These are phyloP conservation scores for Acholoe squamosa DNA, from an alignment of 2,888 invertebrate species.

Conservation along the genomic window DNA sequence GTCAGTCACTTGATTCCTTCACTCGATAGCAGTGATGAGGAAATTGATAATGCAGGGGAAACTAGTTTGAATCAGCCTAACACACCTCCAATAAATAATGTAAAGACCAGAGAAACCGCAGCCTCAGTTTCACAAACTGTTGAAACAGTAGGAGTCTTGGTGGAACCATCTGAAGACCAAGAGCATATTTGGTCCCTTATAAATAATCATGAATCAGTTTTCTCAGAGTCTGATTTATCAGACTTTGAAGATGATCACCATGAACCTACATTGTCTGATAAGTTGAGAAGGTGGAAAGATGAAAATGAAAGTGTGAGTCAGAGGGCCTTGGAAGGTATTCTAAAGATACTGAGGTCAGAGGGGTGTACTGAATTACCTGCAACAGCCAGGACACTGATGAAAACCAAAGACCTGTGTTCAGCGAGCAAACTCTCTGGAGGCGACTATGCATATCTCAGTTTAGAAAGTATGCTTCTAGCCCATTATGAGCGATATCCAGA, in stretches of 20 bases:
- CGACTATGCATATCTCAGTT: constrained; percentile 6
- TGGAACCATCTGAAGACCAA: too few relatives aligned
- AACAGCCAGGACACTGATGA: constrained; percentile 52
- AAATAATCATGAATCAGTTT: constrained; percentile 7
- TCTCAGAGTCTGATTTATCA: background rate
- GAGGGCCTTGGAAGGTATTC: background rate
- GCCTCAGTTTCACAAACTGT: too few relatives aligned
- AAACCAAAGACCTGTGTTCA: background rate
- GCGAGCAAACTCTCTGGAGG: background rate
- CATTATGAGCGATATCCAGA: constrained; percentile 23
- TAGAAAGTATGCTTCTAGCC: background rate
- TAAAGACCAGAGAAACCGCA: too few relatives aligned
- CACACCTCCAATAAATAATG: too few relatives aligned
- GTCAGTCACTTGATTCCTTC: too few relatives aligned
- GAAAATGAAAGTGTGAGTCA: background rate
- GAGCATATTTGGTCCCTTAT: background rate
- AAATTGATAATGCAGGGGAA: too few relatives aligned
- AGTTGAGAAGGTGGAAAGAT: background rate
- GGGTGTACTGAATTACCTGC: constrained; percentile 14
- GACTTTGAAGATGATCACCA: background rate
- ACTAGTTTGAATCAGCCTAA: too few relatives aligned
- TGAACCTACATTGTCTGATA: background rate
- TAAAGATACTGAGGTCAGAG: background rate
- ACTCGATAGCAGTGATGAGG: too few relatives aligned
- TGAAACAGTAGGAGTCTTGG: too few relatives aligned